Base-by-base conservation (phyloP, 1,140 invertebrate species). In the Neoseiulus cucumeris region DNA sequence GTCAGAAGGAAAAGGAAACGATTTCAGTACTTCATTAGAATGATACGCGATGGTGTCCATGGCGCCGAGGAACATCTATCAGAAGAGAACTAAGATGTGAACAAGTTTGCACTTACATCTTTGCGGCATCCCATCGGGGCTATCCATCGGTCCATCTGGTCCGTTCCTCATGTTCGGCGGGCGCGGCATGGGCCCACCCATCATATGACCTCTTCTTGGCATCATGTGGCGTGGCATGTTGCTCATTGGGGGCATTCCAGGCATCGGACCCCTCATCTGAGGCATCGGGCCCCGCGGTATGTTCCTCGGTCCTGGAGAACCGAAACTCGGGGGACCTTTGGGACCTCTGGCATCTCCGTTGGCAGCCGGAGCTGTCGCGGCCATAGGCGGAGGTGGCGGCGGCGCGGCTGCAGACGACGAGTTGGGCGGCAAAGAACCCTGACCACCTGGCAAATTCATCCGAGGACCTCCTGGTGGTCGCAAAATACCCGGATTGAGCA, bases 31-130 rank as follows among this genome's bases (percentile, higher is more conserved):
- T n/a, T n/a, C n/a, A n/a, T n/a, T n/a, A n/a, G n/a, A n/a, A n/a
- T n/a, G n/a, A n/a, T n/a, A n/a, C n/a, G n/a, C n/a, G n/a, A n/a
- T n/a, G n/a, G n/a, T n/a, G n/a, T n/a, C n/a, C n/a, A n/a, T n/a
- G n/a, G n/a, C n/a, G n/a, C n/a, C n/a, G n/a, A n/a, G n/a, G n/a
- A n/a, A n/a, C n/a, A n/a, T n/a, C n/a, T n/a, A n/a, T n/a, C n/a
- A n/a, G n/a, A n/a, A n/a, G n/a, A n/a, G n/a, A n/a, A n/a, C n/a
- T n/a, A n/a, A n/a, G n/a, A n/a, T n/a, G n/a, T n/a, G n/a, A n/a
- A n/a, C n/a, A n/a, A n/a, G n/a, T n/a, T n/a, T n/a, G n/a, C 33
- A 59, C 51, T 59, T 25, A 59, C 51, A 59, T 25, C 51, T 59
- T 6, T 12, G 51, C 14, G 51, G 51, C 51, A 59, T 47, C 14